Conservation (phyloP, 2,113 vertebrate species). For the Aspidoscelis tigris region DNA sequence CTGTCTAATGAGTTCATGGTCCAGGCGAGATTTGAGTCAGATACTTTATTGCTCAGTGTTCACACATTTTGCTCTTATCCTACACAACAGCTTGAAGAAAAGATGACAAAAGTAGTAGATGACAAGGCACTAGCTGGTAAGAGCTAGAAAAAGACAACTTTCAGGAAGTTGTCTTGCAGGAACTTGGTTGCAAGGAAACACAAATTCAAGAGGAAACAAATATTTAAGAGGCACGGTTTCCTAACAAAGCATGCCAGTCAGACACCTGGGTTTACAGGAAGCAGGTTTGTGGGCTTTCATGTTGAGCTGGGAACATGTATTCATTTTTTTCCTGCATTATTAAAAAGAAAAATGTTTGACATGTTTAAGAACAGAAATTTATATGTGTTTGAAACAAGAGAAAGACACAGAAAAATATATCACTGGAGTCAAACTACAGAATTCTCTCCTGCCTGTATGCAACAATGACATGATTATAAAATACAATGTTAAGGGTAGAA, state of each 20-base stretch:
- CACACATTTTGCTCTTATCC: not conserved
- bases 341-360: conserved; percentile 51
- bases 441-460: conserved; percentile 13
- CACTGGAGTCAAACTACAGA: conserved; percentile 22
- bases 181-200: conserved; percentile 42
- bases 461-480: conserved; percentile 18
- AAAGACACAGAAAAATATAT: conserved; percentile 33
- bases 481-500: conserved; percentile 16
- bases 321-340: conserved; percentile 44
- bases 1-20: not conserved
- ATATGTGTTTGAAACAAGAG: conserved; percentile 38
- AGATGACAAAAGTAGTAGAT: not conserved
- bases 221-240: conserved; percentile 49
- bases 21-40: not conserved
- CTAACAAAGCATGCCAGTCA: conserved; percentile 43
- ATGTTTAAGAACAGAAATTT: conserved; percentile 43
- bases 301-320: conserved; percentile 31
- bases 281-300: conserved; percentile 28
- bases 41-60: not conserved
- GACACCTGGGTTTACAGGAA: conserved; percentile 23
- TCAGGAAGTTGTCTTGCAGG: conserved; percentile 38
- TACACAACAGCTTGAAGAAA: not conserved
- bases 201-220: conserved; percentile 56
- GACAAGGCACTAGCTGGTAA: conserved; percentile 22
- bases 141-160: conserved; percentile 28